Conservation (phyloP, 1,140 invertebrate genomes). For the Uloborus diversus region DNA sequence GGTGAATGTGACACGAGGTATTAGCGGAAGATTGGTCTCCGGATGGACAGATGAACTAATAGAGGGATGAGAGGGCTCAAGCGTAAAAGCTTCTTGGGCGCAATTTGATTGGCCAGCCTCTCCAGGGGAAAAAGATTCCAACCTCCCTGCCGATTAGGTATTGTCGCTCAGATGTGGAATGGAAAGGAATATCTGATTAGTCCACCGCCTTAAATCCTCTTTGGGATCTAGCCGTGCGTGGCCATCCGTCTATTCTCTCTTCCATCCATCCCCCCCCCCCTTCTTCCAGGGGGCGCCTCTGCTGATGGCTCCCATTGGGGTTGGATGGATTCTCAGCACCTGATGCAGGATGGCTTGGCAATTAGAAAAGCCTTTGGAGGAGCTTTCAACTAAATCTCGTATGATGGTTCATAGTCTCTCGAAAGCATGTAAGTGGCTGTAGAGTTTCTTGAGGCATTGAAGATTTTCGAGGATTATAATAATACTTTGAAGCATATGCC, state of each 20-base stretch:
- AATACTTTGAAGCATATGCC: too few species aligned
- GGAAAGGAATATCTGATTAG: slow-evolving; percentile 28
- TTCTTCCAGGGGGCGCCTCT: not conserved
- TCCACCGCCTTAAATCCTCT: slow-evolving; percentile 18
- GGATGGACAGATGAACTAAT: slow-evolving; percentile 10
- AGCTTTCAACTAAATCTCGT: slow-evolving; percentile 21
- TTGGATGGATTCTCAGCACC: slow-evolving; percentile 6
- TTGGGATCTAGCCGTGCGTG: not conserved
- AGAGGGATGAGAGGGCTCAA: slow-evolving; percentile 1
- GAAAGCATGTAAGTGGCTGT: slow-evolving; percentile 3
- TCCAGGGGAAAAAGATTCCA: slow-evolving; percentile 8
- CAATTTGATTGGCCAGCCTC: slow-evolving; percentile 26
- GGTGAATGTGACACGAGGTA: slow-evolving; percentile 32
- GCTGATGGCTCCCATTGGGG: not conserved
- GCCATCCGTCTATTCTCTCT: not conserved
- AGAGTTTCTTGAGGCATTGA: not conserved
- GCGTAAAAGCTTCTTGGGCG: slow-evolving; percentile 11
- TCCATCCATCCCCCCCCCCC: not conserved
- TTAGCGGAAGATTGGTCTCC: slow-evolving; percentile 18
- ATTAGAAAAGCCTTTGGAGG: slow-evolving; percentile 21
- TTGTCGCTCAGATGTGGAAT: not conserved
- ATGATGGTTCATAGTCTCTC: not conserved
- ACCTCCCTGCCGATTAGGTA: slow-evolving; percentile 1
- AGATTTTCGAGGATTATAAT: not conserved
- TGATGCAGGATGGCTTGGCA: not conserved